Percentiles rank a stretch among this genome's conserved stretches.
These are phyloP conservation scores for Epinephelus cyanopodus DNA, from an alignment of 2,113 vertebrate genomes.

Conservation along the genomic window DNA sequence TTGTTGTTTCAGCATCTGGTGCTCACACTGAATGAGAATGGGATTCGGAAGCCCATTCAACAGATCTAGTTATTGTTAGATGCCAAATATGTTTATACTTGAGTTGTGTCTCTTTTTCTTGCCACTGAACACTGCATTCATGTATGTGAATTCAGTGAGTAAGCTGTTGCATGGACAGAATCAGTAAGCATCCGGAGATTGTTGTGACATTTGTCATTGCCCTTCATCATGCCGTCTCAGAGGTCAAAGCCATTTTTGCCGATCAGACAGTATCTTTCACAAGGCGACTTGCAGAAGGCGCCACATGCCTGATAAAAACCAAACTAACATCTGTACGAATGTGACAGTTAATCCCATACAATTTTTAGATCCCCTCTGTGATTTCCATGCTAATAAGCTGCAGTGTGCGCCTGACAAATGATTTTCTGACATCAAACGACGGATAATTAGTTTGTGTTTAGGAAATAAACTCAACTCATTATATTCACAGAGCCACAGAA, in stretches of 20 bases:
- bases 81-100: constrained; percentile 13
- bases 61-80: constrained; percentile 25
- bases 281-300: neutral
- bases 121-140: neutral
- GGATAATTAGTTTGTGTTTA: constrained; percentile 70
- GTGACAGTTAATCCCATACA: constrained; percentile 41
- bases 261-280: constrained; percentile 19
- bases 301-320: constrained; percentile 10
- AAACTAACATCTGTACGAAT: constrained; percentile 25
- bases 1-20: constrained; percentile 38
- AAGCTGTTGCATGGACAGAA: neutral
- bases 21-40: constrained; percentile 16
- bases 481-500: constrained; percentile 29
- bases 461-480: constrained; percentile 55
- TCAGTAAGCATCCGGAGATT: neutral
- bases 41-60: constrained; percentile 7
- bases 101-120: neutral
- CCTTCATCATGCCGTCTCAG: neutral
- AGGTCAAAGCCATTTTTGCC: neutral
- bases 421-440: constrained; percentile 60
- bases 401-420: constrained; percentile 46
- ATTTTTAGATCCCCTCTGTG: constrained; percentile 43
- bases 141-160: neutral
- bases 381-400: constrained; percentile 58
- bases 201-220: neutral